Evolutionary conservation across 2,797 vertebrate genomes (phyloP).

Genomic region (Parauchenoglanis punctatus): DNA sequence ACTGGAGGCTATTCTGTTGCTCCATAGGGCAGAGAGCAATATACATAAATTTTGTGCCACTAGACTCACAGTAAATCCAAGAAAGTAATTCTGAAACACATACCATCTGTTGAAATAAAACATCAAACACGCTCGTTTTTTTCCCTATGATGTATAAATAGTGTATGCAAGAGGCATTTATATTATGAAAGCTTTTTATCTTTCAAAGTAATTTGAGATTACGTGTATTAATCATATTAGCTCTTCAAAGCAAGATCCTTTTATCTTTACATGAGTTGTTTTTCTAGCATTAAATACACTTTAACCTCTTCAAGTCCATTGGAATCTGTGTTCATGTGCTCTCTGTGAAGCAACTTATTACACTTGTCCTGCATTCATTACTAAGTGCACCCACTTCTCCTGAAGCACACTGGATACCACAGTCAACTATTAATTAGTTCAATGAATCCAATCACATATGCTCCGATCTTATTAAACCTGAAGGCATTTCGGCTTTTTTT

Average conservation of each 20-base stretch:
- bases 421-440: slow-evolving; percentile 41
- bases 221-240: background rate
- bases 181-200: background rate
- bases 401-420: background rate
- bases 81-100: background rate
- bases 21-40: background rate
- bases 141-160: background rate
- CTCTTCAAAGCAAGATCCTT: background rate
- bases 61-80: background rate
- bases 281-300: background rate
- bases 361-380: slow-evolving; percentile 5
- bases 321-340: background rate
- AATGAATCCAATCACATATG: slow-evolving; percentile 25
- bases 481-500: background rate
- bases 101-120: background rate
- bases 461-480: slow-evolving; percentile 25
- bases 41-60: background rate
- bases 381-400: background rate
- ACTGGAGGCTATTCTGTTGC: background rate
- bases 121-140: background rate
- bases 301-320: background rate
- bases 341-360: background rate
- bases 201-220: background rate
- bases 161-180: background rate
- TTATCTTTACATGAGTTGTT: background rate